These are phyloP conservation scores for Villa cingulata DNA, from an alignment of 2,888 invertebrate species.

Conservation along the genomic window DNA sequence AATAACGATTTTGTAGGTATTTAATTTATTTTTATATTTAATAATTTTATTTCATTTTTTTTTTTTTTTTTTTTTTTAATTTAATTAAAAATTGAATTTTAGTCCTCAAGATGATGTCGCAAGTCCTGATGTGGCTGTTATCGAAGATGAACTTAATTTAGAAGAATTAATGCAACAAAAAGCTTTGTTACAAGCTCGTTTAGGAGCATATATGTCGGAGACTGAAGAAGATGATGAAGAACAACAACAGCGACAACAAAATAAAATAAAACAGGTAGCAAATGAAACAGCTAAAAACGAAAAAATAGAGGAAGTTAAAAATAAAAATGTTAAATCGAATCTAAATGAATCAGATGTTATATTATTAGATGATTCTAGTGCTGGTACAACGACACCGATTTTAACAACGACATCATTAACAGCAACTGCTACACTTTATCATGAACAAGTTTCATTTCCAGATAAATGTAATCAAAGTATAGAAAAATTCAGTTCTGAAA, in stretches of 20 bases:
- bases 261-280: constrained; percentile 12
- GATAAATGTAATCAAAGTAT: too few species aligned
- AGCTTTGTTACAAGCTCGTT: constrained; percentile 62
- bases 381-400: constrained; percentile 35
- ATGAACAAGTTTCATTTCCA: too few species aligned
- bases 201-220: constrained; percentile 62
- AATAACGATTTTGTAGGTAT: too few species aligned
- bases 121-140: constrained; percentile 58
- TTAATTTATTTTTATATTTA: too few species aligned
- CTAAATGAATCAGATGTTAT: constrained; percentile 43
- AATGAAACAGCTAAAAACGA: constrained; percentile 11
- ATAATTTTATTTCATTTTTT: too few species aligned
- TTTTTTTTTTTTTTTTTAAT: too few species aligned
- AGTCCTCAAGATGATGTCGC: constrained; percentile 47
- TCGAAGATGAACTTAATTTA: constrained; percentile 74
- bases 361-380: constrained; percentile 51
- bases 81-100: background rate
- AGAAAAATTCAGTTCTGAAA: too few species aligned
- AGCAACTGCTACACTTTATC: too few species aligned
- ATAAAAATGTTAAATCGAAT: constrained; percentile 28
- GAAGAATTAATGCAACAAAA: constrained; percentile 85
- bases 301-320: constrained; percentile 12
- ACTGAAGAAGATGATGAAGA: constrained; percentile 43
- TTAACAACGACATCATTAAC: constrained; percentile 22
- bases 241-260: constrained; percentile 17